Evolutionary conservation across 2,113 vertebrate species (phyloP), one percentile per base, ranked within the genome.

Genomic region (Noctilio leporinus): DNA sequence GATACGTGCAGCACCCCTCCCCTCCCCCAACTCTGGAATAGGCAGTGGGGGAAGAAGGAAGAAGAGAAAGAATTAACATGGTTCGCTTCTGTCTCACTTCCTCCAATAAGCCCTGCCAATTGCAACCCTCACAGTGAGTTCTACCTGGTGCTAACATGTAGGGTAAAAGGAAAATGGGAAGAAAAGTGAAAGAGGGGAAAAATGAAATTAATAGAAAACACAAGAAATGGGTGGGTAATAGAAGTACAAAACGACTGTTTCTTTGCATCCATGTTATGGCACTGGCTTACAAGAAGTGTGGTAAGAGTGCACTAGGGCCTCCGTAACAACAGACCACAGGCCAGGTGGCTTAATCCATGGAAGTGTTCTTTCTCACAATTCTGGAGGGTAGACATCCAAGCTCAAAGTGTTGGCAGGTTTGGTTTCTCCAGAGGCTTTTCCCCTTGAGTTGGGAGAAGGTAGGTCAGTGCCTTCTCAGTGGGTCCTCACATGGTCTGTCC

Each of bases 1-100:
- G 9, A 2, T 24, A 15, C 2, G 7, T 8, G 4, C 24, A 40
- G 5, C 3, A 5, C 17, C 8, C 8, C 3, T 2, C 5, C 26
- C 20, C 9, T 6, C 5, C 11, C 4, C 7, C 3, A 24, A 8
- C 5, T 67, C 62, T 73, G 43, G 22, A 35, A 43, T 19, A 40
- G 16, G 24, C 6, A 57, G 1, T 49, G 4, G 33, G 30, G 15
- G 11, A 45, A 26, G 9, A 55, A 82, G 17, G 11, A 38, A 6
- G 0, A 2, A 55, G 15, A 20, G 55, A 77, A 33, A 84, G 8
- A 30, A 53, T 30, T 57, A 33, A 7, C 9, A 10, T 40, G 49
- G 16, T 38, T 62, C 35, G 84, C 40, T 51, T 90, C 70, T 81
- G n/a, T 69, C 10, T 77, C 51, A 0, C 28, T 38, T 16, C 35